Base-by-base conservation (phyloP, 2,797 vertebrate species). In the Lateolabrax maculatus region DNA sequence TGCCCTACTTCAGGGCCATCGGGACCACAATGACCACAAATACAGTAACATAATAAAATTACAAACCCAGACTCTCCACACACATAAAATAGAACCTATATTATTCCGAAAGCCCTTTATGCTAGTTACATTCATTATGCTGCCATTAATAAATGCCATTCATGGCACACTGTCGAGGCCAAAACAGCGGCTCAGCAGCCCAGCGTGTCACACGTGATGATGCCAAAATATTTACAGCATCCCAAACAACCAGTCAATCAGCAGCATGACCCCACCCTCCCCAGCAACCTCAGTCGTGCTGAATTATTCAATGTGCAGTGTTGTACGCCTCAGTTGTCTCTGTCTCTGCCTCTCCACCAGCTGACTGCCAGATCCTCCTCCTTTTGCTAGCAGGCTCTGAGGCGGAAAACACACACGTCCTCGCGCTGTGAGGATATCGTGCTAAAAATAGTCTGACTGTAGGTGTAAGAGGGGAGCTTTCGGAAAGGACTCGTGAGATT, bases 251-350 rank as follows among this genome's bases (percentile, higher is more conserved):
- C 73, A 43, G 67, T 81, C 83, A 70, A 23, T 81, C 88, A 68
- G 60, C 66, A 71, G 74, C 23, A 23, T 67, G 75, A 75, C 73
- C 73, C 81, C 73, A 13, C 81, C 86, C 71, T 85, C 46, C 73
- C 34, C 52, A 21, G 39, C 69, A n/a, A 69, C 56, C 78, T 48
- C 60, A 43, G 57, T 71, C 23, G 4, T 58, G 53, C 61, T 95
- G 88, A 93, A 95, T 94, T 90, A 95, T 95, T 95, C 81, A 94
- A 25, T 23, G 48, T 76, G 72, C 57, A 87, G 80, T 55, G 71
- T 49, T 34, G 51, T 80, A 67, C 19, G 86, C 87, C 60, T 93
- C 84, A 77, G 75, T 87, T 69, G 75, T 71, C 36, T 75, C 64
- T n/a, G 80, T 46, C 70, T 68, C 69, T 67, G 88, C 57, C 77